phyloP scores from a whole-genome alignment of 2,113 vertebrate species.

The Ciconia stormi region DNA sequence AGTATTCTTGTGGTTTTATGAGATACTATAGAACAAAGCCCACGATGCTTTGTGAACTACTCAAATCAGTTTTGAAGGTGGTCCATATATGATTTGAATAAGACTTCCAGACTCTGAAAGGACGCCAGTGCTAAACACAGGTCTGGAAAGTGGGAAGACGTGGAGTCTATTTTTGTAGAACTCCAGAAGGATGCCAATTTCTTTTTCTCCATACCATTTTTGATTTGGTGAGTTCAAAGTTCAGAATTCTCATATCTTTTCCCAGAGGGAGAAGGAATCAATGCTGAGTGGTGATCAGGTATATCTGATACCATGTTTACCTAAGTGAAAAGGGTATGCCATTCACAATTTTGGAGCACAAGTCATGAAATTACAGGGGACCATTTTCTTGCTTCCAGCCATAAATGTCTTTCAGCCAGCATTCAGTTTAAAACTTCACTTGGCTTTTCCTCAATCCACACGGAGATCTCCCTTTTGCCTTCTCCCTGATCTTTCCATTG shows the following conservation, averaged over 20 bases:
- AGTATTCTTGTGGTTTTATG: background rate
- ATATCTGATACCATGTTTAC: background rate
- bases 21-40: background rate
- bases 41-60: background rate
- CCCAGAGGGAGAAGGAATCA: background rate
- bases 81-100: background rate
- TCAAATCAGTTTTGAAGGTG: background rate
- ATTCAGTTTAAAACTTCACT: background rate
- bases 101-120: background rate
- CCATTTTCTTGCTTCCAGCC: background rate
- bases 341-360: background rate
- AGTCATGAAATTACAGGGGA: background rate
- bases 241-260: background rate
- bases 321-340: background rate
- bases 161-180: background rate
- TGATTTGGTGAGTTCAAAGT: background rate
- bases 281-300: background rate
- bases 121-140: background rate
- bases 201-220: background rate
- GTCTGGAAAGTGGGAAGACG: background rate
- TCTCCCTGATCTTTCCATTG: background rate
- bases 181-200: background rate
- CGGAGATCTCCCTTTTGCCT: background rate
- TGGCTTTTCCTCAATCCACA: background rate
- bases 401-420: fast-evolving